A percentile compares a stretch with the other conserved stretches of the same genome.
Conservation (phyloP, 2,113 vertebrate species). For the Tautogolabrus adspersus region DNA sequence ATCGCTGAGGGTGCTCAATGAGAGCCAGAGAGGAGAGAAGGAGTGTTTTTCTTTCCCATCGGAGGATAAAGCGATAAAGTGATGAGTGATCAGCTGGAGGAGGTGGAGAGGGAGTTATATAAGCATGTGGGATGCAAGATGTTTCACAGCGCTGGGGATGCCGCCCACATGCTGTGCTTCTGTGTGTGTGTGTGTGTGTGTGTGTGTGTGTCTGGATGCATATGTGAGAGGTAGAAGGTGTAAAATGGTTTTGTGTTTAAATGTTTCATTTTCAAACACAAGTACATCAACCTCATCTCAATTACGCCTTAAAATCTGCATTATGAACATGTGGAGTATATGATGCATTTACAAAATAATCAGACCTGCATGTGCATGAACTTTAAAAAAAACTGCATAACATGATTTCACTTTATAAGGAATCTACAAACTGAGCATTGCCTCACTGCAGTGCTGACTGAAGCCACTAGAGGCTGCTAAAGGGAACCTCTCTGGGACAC, state of each 20-base stretch:
- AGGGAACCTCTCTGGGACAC: too few species aligned
- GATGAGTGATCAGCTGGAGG: conserved; percentile 79
- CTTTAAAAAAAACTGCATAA: not conserved
- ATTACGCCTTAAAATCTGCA: not conserved
- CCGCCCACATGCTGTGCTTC: conserved; percentile 70
- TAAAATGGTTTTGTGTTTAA: conserved; percentile 34
- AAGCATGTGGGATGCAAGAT: conserved; percentile 85
- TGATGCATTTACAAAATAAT: not conserved
- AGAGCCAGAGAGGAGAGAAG: conserved; percentile 27
- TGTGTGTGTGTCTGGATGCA: conserved; percentile 48
- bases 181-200: conserved; percentile 41
- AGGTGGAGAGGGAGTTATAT: conserved; percentile 81
- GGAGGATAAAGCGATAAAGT: conserved; percentile 64
- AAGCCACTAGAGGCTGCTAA: conserved; percentile 63
- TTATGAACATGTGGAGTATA: not conserved
- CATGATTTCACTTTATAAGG: not conserved
- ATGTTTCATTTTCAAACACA: not conserved
- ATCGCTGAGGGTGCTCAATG: conserved; percentile 49
- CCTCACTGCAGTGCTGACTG: conserved; percentile 27
- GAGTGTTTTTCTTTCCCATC: conserved; percentile 63
- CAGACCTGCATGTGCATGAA: not conserved
- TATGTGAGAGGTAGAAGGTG: conserved; percentile 63
- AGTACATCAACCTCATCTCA: not conserved
- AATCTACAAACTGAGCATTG: not conserved
- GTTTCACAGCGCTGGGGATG: conserved; percentile 73